Percentiles rank a stretch among this genome's conserved stretches.
Conservation (phyloP, 1,140 invertebrate genomes). For the Psilanteris sp. region DNA sequence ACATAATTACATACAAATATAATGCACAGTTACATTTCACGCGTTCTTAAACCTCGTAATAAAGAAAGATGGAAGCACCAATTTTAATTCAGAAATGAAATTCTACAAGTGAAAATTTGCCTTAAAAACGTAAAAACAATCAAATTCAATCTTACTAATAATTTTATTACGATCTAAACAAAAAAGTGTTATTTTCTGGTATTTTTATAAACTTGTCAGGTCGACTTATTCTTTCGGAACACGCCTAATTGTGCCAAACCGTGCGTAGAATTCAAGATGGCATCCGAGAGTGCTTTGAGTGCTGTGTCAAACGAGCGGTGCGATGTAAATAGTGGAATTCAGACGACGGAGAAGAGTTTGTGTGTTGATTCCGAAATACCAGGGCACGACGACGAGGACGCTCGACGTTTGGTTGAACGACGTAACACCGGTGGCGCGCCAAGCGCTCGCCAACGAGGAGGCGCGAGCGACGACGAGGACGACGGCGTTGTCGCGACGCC, state of each 20-base stretch:
- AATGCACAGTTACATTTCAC: slow-evolving; percentile 6
- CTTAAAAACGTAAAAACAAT: too few relatives aligned
- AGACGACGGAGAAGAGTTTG: slow-evolving; percentile 51
- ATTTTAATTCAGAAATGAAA: too few relatives aligned
- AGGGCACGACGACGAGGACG: slow-evolving; percentile 5
- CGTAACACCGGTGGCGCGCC: slow-evolving; percentile 32
- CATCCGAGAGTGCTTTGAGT: slow-evolving; percentile 77
- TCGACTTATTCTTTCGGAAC: too few relatives aligned
- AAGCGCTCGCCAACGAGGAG: slow-evolving; percentile 4
- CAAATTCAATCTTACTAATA: too few relatives aligned
- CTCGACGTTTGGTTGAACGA: slow-evolving; percentile 12
- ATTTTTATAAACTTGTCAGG: too few relatives aligned
- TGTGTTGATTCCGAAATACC: background rate
- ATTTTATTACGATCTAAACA: too few relatives aligned
- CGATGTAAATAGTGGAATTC: slow-evolving; percentile 77
- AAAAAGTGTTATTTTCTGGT: too few relatives aligned
- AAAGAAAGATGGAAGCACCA: too few relatives aligned
- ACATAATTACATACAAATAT: background rate
- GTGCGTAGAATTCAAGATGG: slow-evolving; percentile 79
- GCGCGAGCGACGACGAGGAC: slow-evolving; percentile 20
- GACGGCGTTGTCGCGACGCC: slow-evolving; percentile 71
- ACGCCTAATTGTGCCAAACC: slow-evolving; percentile 23
- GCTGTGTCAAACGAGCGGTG: slow-evolving; percentile 76
- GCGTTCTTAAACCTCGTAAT: slow-evolving; percentile 22
- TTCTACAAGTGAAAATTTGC: too few relatives aligned